A percentile compares a stretch with the other conserved stretches of the same genome.
Evolutionary conservation across 92 coral and sea anemone genomes (phyloP).

Genomic region (Isaurus tuberculatus): DNA sequence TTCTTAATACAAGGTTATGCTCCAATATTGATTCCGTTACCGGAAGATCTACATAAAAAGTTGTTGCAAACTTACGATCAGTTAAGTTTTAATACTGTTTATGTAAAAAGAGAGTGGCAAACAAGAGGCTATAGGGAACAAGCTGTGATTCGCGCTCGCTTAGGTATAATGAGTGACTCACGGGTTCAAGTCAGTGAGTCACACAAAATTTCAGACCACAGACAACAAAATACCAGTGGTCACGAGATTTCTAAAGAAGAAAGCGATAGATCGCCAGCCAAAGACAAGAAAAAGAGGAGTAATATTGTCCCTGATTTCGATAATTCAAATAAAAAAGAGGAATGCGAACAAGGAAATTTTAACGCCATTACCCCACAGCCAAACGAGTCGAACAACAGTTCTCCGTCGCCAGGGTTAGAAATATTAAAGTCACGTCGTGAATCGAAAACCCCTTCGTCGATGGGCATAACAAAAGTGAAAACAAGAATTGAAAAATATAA

Average conservation of each 20-base stretch:
- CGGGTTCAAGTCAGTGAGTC: slow-evolving; percentile 47
- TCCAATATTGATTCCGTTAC: slow-evolving; percentile 74
- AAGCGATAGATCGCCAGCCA: slow-evolving; percentile 21
- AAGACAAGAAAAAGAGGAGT: slow-evolving; percentile 21
- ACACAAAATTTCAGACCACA: slow-evolving; percentile 7
- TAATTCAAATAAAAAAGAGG: background rate
- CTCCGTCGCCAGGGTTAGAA: slow-evolving; percentile 20
- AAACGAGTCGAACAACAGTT: background rate
- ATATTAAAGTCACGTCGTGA: slow-evolving; percentile 37
- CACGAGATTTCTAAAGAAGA: slow-evolving; percentile 20
- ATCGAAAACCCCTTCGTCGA: slow-evolving; percentile 42
- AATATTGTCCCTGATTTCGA: slow-evolving; percentile 29
- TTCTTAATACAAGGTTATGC: slow-evolving; percentile 33
- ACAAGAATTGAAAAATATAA: slow-evolving; percentile 93
- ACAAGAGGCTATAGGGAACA: slow-evolving; percentile 92
- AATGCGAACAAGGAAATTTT: background rate
- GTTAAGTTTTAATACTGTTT: slow-evolving; percentile 77
- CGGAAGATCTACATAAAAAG: slow-evolving; percentile 80
- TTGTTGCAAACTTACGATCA: slow-evolving; percentile 87
- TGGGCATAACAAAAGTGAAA: slow-evolving; percentile 56
- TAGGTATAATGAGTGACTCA: slow-evolving; percentile 70
- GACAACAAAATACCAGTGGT: slow-evolving; percentile 17
- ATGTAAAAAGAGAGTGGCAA: slow-evolving; percentile 94
- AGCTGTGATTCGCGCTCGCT: slow-evolving; percentile 74
- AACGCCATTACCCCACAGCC: background rate